Percentiles rank a stretch among this genome's conserved stretches.
Evolutionary conservation across 2,113 vertebrate species (phyloP).

Genomic region (Gobio gobio): DNA sequence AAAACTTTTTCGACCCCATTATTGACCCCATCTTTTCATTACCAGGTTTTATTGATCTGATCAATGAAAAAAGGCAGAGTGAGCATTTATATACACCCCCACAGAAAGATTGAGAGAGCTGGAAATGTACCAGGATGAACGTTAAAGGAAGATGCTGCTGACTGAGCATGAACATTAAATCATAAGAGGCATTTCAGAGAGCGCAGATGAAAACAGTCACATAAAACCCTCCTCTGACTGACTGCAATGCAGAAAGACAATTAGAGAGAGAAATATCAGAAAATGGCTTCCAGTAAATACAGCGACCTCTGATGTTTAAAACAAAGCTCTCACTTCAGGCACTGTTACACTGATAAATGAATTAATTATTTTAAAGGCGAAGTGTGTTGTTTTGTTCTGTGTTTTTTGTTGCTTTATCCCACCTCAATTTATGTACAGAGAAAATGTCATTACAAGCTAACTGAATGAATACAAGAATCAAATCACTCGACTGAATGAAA

Average conservation of each 20-base stretch:
- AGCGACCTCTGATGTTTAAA: neutral
- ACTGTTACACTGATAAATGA: neutral
- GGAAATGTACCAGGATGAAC: neutral
- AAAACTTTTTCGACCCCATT: too few relatives aligned
- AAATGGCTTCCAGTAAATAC: neutral
- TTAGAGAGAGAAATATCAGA: neutral
- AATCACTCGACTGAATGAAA: neutral
- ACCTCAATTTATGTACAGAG: neutral
- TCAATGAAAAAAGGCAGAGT: neutral
- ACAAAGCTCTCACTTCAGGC: neutral
- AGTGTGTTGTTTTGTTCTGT: neutral
- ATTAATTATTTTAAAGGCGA: neutral
- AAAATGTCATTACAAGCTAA: neutral
- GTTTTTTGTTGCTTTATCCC: neutral
- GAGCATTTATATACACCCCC: neutral
- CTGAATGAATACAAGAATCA: neutral
- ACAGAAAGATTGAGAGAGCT: neutral
- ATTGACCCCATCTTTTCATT: neutral
- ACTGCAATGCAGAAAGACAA: conserved; percentile 30
- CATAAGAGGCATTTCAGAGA: conserved; percentile 11
- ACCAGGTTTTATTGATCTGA: neutral
- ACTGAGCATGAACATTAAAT: conserved; percentile 19
- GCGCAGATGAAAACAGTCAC: conserved; percentile 15
- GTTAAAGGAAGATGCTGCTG: neutral
- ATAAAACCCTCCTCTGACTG: conserved; percentile 24